These are phyloP conservation scores for Oophaga sylvatica DNA, from an alignment of 2,797 vertebrate genomes.

Conservation along the genomic window DNA sequence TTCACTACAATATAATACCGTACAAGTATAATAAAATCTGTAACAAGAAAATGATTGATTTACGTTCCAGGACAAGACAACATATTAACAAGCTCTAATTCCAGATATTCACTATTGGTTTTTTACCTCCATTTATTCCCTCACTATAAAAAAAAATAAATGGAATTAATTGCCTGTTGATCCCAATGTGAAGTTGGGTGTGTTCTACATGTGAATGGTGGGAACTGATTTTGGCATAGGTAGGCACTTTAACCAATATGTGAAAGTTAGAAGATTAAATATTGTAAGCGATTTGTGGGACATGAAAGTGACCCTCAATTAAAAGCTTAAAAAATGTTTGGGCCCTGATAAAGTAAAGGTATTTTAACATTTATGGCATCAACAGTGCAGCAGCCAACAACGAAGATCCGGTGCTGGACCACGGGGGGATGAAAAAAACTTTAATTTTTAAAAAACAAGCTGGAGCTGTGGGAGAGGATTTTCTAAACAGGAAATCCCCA, in stretches of 20 bases:
- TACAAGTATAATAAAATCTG: not conserved
- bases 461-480: too few relatives aligned
- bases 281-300: not conserved
- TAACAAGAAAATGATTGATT: slow-evolving; percentile 17
- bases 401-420: too few relatives aligned
- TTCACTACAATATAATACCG: not conserved
- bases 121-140: too few relatives aligned
- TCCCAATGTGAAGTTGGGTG: not conserved
- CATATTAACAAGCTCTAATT: slow-evolving; percentile 4
- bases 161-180: not conserved
- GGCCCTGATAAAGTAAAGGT: too few relatives aligned
- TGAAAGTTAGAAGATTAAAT: not conserved
- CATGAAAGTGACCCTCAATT: too few relatives aligned
- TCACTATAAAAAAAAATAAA: not conserved
- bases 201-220: not conserved
- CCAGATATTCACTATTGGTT: not conserved
- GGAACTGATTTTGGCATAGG: not conserved
- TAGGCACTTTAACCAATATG: not conserved
- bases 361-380: too few relatives aligned
- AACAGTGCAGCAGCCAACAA: too few relatives aligned
- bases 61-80: slow-evolving; percentile 11
- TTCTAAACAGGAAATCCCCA: too few relatives aligned
- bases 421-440: too few relatives aligned
- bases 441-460: too few relatives aligned
- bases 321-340: too few relatives aligned